Evolutionary conservation across 2,888 invertebrate species (phyloP), one percentile per base, ranked within the genome.

Genomic region (Pyralis farinalis): DNA sequence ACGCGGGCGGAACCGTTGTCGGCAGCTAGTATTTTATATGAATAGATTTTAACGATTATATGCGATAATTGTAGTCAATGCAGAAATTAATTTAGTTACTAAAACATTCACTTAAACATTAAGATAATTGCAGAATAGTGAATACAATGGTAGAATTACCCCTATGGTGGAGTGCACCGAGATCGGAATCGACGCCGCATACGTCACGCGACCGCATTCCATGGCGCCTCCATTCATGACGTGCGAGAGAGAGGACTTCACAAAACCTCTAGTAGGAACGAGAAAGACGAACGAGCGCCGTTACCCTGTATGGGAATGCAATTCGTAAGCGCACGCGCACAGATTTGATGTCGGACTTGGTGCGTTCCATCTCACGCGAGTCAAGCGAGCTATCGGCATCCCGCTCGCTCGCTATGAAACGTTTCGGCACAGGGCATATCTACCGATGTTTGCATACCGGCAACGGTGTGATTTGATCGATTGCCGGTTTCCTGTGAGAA

Each of bases 181-280:
- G 86, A 86, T 87, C 85, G 83, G 86, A 76, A 80, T 72, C 87
- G 90, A 89, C 90, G 87, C 82, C 90, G 90, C 80, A 72, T 85
- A 89, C 90, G 90, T 91, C 90, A 91, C 88, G 84, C 84, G 86
- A 82, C 84, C 89, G 89, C 91, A 91, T 91, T 91, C 91, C 91
- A 81, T 64, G 79, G 77, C 80, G 81, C 79, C 83, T 86, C 76
- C 84, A 85, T 86, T 85, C 86, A 86, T 86, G 79, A 77, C 64
- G 79, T 61, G 71, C 54, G 77, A 84, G 77, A 62, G 77, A 79
- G 81, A 82, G 65, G 68, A 59, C 62, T 59, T 54, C 56, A 53
- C 46, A 57, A 71, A 62, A 70, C 71, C 74, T 72, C 67, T 71
- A 64, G 80, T 58, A 53, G 63, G 68, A 84, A 71, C 63, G 83